Percentiles rank a stretch among this genome's conserved stretches.
These are phyloP conservation scores for Ashinkailepas kermadecensis DNA, from an alignment of 2,888 invertebrate species.

Conservation along the genomic window DNA sequence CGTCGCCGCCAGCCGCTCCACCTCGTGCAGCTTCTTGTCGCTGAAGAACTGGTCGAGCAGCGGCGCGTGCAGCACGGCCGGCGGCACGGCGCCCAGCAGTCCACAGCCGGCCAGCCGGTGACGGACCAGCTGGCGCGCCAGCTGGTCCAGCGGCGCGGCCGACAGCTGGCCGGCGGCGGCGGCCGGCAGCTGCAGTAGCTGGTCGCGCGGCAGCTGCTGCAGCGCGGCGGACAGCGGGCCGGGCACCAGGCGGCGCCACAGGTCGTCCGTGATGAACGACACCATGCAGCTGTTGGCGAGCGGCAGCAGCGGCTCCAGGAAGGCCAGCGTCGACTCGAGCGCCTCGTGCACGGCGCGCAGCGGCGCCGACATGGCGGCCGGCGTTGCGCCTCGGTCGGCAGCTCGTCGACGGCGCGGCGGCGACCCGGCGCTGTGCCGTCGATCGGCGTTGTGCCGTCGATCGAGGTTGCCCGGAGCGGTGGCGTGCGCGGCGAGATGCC, in stretches of 20 bases:
- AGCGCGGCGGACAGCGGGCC: slow-evolving; percentile 25
- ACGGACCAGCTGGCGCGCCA: neutral
- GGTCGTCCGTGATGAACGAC: slow-evolving; percentile 57
- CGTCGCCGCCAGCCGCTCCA: slow-evolving; percentile 56
- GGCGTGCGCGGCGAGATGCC: too few relatives aligned
- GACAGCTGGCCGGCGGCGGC: neutral
- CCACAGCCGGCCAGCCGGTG: neutral
- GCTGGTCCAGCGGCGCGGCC: slow-evolving; percentile 9
- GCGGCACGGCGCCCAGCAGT: slow-evolving; percentile 32
- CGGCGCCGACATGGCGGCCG: slow-evolving; percentile 24
- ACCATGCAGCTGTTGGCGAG: slow-evolving; percentile 72
- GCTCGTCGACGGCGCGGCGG: too few relatives aligned
- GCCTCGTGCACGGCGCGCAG: slow-evolving; percentile 47
- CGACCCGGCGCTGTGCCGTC: too few relatives aligned
- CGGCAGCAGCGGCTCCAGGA: slow-evolving; percentile 53
- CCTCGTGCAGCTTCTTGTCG: slow-evolving; percentile 73
- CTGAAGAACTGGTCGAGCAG: slow-evolving; percentile 34
- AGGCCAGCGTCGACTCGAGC: slow-evolving; percentile 38
- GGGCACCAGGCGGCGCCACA: slow-evolving; percentile 57
- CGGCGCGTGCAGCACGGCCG: neutral
- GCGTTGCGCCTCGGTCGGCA: neutral
- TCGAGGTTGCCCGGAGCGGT: too few relatives aligned
- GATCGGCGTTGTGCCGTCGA: too few relatives aligned
- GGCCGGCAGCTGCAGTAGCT: slow-evolving; percentile 25
- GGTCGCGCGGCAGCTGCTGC: neutral